Evolutionary conservation across 2,888 invertebrate species (phyloP).

Genomic region (Diarsia brunnea): DNA sequence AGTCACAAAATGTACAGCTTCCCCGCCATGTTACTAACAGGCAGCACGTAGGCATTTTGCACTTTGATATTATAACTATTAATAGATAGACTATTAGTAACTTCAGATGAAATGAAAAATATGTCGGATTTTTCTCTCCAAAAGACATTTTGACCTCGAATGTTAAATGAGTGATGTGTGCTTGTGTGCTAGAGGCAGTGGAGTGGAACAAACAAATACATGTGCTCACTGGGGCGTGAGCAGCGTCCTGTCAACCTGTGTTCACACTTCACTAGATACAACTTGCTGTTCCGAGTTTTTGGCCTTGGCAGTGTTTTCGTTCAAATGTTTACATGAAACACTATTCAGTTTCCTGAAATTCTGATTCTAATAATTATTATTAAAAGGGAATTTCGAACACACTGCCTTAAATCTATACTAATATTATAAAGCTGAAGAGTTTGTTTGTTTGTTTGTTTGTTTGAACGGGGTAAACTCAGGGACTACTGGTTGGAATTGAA

Average conservation of each 20-base stretch:
- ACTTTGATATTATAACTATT: no score
- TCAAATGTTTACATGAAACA: not conserved
- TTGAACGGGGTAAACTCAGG: no score
- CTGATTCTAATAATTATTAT: not conserved
- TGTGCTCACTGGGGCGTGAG: not conserved
- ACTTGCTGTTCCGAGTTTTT: not conserved
- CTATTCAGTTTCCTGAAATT: not conserved
- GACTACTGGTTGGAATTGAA: no score
- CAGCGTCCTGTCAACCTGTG: not conserved
- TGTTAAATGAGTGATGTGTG: not conserved
- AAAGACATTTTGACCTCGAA: not conserved
- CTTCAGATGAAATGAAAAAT: not conserved
- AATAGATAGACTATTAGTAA: no score
- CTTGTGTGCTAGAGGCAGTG: not conserved
- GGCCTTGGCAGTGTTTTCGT: no score
- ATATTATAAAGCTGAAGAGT: no score
- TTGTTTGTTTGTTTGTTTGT: no score
- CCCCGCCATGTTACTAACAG: no score
- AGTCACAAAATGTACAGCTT: not conserved
- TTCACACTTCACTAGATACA: not conserved
- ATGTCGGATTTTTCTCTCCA: not conserved
- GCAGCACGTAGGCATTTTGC: no score
- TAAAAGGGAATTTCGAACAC: not conserved
- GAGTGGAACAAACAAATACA: not conserved
- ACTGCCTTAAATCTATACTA: not conserved